A percentile compares a stretch with the other conserved stretches of the same genome.
These are phyloP conservation scores for Tragelaphus eurycerus DNA, from an alignment of 2,797 vertebrate genomes.

Conservation along the genomic window DNA sequence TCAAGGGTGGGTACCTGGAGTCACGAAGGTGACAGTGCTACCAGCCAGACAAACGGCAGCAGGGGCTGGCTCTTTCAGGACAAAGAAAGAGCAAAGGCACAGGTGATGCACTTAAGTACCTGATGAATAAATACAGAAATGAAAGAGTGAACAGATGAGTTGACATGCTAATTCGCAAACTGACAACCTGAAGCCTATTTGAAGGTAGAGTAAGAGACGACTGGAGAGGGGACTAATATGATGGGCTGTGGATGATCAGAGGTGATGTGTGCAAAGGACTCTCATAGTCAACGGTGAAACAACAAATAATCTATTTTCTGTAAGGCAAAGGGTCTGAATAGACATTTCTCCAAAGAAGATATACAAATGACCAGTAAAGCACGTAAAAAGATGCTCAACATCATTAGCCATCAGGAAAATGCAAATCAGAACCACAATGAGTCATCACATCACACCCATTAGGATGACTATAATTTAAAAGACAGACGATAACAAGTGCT, in stretches of 20 bases:
- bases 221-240: background rate
- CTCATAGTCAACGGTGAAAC: background rate
- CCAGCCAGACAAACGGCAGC: background rate
- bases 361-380: background rate
- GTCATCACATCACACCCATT: background rate
- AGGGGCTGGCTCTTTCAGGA: background rate
- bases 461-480: background rate
- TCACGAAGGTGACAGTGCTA: background rate
- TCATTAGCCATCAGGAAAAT: background rate
- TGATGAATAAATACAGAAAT: background rate
- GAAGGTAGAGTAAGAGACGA: background rate
- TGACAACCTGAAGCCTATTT: background rate
- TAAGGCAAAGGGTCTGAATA: background rate
- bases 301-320: background rate
- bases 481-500: background rate
- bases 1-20: background rate
- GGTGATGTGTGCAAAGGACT: background rate
- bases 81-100: background rate
- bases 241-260: background rate
- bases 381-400: background rate
- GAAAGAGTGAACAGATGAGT: background rate
- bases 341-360: background rate
- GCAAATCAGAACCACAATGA: background rate
- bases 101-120: background rate
- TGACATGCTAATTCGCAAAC: background rate